A percentile compares a stretch with the other conserved stretches of the same genome.
Conservation (phyloP, 2,888 invertebrate genomes). For the Ypsolopha scabrella region DNA sequence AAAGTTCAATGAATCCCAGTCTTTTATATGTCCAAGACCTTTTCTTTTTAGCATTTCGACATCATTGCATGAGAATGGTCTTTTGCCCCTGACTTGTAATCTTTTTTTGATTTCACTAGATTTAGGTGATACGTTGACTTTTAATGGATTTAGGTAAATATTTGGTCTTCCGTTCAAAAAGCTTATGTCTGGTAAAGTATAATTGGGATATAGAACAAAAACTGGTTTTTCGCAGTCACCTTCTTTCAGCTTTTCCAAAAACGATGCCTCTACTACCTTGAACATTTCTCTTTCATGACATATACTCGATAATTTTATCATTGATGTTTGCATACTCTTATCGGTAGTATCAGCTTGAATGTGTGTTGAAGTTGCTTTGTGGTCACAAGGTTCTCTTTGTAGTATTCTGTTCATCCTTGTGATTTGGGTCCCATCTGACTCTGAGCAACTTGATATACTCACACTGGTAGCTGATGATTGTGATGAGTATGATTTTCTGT, state of each 20-base stretch:
- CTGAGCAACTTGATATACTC: conserved; percentile 66
- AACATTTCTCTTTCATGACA: conserved; percentile 62
- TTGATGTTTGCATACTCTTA: conserved; percentile 81
- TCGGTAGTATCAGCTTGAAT: conserved; percentile 72
- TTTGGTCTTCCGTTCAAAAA: conserved; percentile 77
- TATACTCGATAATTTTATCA: conserved; percentile 43
- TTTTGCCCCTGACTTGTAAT: conserved; percentile 53
- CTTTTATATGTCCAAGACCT: conserved; percentile 87
- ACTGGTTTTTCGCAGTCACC: conserved; percentile 80
- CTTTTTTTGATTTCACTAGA: conserved; percentile 45
- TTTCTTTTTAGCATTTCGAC: conserved; percentile 84
- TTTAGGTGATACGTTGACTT: conserved; percentile 56
- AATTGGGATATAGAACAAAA: conserved; percentile 92
- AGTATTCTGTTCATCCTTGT: conserved; percentile 54
- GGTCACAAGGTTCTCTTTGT: conserved; percentile 46
- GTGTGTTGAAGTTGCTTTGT: conserved; percentile 63
- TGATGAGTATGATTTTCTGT: conserved; percentile 53
- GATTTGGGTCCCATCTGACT: conserved; percentile 65
- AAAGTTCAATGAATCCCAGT: conserved; percentile 94
- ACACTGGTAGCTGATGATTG: conserved; percentile 65
- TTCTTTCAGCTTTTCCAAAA: conserved; percentile 75
- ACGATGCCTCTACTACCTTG: conserved; percentile 77
- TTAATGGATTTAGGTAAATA: conserved; percentile 81
- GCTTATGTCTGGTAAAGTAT: conserved; percentile 89
- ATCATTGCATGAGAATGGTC: conserved; percentile 86